Percentiles rank a stretch among this genome's conserved stretches.
These are phyloP conservation scores for Marcusenius ussheri DNA, from an alignment of 2,113 vertebrate species.

Conservation along the genomic window DNA sequence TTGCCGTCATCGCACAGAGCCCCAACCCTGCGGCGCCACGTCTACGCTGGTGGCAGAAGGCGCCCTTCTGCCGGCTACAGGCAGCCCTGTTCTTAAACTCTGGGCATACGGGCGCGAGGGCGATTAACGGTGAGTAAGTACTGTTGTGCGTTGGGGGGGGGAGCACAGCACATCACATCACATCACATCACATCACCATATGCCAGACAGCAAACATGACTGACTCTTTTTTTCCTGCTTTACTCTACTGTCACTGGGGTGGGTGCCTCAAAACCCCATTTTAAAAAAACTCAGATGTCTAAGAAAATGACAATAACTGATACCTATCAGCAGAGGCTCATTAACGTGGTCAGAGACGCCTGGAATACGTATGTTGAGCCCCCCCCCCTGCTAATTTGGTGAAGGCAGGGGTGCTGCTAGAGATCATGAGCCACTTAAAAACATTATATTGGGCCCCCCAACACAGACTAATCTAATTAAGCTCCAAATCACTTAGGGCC, in stretches of 20 bases:
- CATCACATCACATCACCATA: neutral
- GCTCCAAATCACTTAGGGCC: neutral
- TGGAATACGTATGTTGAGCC: neutral
- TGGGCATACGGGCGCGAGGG: conserved; percentile 12
- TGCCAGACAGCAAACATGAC: neutral
- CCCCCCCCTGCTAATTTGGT: neutral
- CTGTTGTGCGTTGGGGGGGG: neutral
- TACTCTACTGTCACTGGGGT: neutral
- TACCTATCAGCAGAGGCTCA: neutral
- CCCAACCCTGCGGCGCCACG: conserved; percentile 28
- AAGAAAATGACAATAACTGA: neutral
- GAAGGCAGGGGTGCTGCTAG: too few species aligned
- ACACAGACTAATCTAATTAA: neutral
- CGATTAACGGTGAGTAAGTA: conserved; percentile 44
- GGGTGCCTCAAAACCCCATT: neutral
- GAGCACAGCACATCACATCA: neutral
- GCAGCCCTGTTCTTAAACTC: conserved; percentile 26
- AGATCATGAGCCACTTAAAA: neutral
- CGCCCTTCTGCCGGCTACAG: conserved; percentile 51
- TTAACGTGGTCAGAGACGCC: neutral
- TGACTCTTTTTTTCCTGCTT: neutral
- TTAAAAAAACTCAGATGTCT: neutral
- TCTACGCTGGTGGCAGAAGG: conserved; percentile 60
- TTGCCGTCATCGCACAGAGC: conserved; percentile 41
- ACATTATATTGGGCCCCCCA: neutral